Evolutionary conservation across 2,113 vertebrate genomes (phyloP).

Genomic region (Phaetusa simplex): DNA sequence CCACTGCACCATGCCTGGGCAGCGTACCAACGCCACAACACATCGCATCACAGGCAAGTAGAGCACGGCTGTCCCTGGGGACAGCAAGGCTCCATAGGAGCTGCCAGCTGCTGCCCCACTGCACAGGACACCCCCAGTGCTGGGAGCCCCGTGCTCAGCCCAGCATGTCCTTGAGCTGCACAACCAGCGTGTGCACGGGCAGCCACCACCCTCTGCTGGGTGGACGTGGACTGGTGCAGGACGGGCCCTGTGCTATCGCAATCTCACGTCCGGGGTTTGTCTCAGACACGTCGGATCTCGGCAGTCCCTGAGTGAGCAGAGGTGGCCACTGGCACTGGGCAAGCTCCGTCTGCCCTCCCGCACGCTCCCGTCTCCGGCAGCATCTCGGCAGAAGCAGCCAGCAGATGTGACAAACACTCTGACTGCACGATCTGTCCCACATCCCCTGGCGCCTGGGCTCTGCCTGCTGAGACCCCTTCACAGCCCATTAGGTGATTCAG

Average conservation of each 20-base stretch:
- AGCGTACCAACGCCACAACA: neutral
- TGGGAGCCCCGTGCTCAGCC: neutral
- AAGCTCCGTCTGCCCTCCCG: neutral
- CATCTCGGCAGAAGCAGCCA: neutral
- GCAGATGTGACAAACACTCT: neutral
- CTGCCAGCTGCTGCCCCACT: neutral
- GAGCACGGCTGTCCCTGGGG: neutral
- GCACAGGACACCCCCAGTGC: neutral
- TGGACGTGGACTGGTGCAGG: rapidly evolving
- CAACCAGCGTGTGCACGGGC: neutral
- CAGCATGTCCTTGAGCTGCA: neutral
- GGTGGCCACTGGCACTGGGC: neutral
- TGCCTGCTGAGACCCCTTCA: constrained; percentile 77
- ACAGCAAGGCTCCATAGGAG: neutral
- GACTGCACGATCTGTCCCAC: neutral
- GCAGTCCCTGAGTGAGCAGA: neutral
- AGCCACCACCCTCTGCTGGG: constrained; percentile 46
- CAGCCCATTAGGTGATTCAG: constrained; percentile 75
- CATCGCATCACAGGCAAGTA: neutral
- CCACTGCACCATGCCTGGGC: neutral
- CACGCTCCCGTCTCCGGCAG: rapidly evolving
- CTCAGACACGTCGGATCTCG: rapidly evolving
- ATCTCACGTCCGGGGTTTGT: neutral
- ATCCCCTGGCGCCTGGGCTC: constrained; percentile 58
- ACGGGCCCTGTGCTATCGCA: rapidly evolving